Evolutionary conservation across 2,888 invertebrate species (phyloP).

Genomic region (Aradus depressus): DNA sequence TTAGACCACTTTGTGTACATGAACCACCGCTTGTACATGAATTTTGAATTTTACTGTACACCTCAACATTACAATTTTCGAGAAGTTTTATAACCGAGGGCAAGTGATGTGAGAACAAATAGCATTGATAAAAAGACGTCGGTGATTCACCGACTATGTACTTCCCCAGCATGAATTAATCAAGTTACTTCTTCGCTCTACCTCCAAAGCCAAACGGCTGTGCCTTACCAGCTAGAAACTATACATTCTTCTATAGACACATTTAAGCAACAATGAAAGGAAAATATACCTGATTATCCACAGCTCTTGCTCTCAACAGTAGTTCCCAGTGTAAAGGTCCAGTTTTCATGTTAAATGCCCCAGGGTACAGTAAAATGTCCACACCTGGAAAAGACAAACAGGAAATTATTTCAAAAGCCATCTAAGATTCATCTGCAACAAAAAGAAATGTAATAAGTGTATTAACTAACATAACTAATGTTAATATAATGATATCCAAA

Average conservation of each 20-base stretch:
- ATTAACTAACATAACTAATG: background rate
- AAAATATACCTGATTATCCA: slow-evolving; percentile 70
- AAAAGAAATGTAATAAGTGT: background rate
- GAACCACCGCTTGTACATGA: background rate
- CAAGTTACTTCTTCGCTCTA: no score
- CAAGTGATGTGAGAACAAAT: no score
- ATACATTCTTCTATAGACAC: no score
- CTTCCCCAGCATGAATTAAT: no score
- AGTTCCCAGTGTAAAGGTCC: slow-evolving; percentile 90
- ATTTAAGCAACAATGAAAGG: no score
- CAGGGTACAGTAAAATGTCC: slow-evolving; percentile 79
- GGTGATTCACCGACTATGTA: no score
- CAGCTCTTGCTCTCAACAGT: slow-evolving; percentile 65
- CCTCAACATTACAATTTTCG: no score
- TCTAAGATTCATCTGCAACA: background rate
- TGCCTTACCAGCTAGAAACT: background rate
- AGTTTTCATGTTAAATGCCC: slow-evolving; percentile 92
- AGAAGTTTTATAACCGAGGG: no score
- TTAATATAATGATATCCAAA: no score
- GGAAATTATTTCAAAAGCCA: slow-evolving; percentile 1
- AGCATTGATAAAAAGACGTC: no score
- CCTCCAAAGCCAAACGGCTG: background rate
- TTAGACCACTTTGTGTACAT: no score
- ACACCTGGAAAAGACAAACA: slow-evolving; percentile 48
- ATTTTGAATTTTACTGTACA: no score